Evolutionary conservation across 2,888 invertebrate genomes (phyloP).

Genomic region (Volucella inanis): DNA sequence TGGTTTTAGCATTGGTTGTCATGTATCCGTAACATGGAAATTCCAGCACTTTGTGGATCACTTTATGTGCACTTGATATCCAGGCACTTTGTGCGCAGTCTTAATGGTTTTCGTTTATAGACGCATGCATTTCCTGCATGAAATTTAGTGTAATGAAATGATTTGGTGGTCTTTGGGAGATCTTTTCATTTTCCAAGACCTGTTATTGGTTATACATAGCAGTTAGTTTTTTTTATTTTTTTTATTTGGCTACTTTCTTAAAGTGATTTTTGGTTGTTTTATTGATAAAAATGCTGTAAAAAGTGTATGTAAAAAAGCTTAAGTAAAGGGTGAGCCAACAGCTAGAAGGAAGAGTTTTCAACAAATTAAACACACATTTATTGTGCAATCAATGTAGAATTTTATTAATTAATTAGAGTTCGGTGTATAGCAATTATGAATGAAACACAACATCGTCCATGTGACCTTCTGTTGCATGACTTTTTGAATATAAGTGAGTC

Average conservation of each 20-base stretch:
- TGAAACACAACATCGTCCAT: too few relatives aligned
- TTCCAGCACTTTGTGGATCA: slow-evolving; percentile 31
- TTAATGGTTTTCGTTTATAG: slow-evolving; percentile 58
- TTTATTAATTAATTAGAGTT: too few relatives aligned
- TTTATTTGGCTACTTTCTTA: slow-evolving; percentile 18
- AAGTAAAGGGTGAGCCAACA: too few relatives aligned
- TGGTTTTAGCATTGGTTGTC: slow-evolving; percentile 9
- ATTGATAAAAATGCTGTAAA: too few relatives aligned
- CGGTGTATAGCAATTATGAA: too few relatives aligned
- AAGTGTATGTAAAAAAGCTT: too few relatives aligned
- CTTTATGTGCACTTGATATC: slow-evolving; percentile 55
- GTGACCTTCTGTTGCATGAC: too few relatives aligned
- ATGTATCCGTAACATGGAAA: slow-evolving; percentile 35
- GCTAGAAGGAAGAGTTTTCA: too few relatives aligned
- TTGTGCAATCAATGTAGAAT: too few relatives aligned
- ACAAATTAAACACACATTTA: too few relatives aligned
- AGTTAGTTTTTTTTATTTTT: background rate
- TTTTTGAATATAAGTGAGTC: too few relatives aligned
- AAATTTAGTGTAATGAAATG: slow-evolving; percentile 37
- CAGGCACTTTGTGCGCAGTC: slow-evolving; percentile 52
- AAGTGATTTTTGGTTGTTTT: background rate
- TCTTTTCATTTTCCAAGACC: slow-evolving; percentile 42
- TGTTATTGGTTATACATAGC: slow-evolving; percentile 11
- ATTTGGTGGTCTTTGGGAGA: slow-evolving; percentile 21
- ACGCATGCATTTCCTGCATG: slow-evolving; percentile 50